These are phyloP conservation scores for Clarias gariepinus DNA, from an alignment of 2,113 vertebrate genomes.

Conservation along the genomic window DNA sequence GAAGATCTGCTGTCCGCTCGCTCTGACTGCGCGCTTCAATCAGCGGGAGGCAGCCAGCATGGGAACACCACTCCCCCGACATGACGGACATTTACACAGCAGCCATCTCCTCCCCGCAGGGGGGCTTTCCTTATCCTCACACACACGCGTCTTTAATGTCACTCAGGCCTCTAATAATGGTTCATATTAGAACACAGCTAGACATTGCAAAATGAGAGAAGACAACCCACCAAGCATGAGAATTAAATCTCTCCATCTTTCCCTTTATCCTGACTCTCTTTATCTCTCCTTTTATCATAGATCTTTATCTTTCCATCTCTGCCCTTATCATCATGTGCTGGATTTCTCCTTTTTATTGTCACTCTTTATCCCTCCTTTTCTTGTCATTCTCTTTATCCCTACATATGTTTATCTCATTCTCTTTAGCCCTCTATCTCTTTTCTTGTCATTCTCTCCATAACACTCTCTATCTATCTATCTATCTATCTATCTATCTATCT, in stretches of 20 bases:
- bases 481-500: background rate
- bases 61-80: conserved; percentile 29
- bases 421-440: background rate
- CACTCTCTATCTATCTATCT: too few species aligned
- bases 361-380: background rate
- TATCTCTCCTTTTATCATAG: conserved; percentile 13
- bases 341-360: background rate
- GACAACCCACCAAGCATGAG: conserved; percentile 56
- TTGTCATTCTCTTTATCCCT: background rate
- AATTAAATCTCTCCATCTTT: conserved; percentile 47
- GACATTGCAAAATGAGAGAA: conserved; percentile 59
- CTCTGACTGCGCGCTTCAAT: conserved; percentile 29
- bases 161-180: conserved; percentile 57
- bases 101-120: conserved; percentile 24
- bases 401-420: background rate
- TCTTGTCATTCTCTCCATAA: too few species aligned
- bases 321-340: background rate
- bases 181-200: conserved; percentile 66
- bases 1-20: conserved; percentile 47
- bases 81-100: conserved; percentile 32
- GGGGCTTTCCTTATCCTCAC: conserved; percentile 8
- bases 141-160: conserved; percentile 60
- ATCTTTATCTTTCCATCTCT: background rate
- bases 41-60: conserved; percentile 9
- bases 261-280: conserved; percentile 14